Base-by-base conservation (phyloP, 2,797 vertebrate species). In the Limosa lapponica region DNA sequence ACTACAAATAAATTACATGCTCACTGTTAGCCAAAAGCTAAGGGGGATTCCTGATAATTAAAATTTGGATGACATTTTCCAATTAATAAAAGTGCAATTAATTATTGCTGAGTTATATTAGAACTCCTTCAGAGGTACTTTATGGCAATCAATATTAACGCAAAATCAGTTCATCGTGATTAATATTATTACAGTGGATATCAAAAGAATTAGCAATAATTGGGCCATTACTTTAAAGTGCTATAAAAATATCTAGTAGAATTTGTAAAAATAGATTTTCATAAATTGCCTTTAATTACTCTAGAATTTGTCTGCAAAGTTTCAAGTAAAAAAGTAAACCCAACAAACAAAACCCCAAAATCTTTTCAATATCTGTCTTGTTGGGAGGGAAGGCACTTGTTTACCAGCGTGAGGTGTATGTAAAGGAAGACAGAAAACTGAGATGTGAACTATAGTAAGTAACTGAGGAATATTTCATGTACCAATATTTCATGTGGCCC, bases 201-300 rank as follows among this genome's bases (percentile, higher is more conserved):
- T 72, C 16, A 74, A 88, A 96, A 90, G 8, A 95, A 88, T 83
- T 89, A 89, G 48, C n/a, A 92, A 82, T 91, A 80, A 88, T 61
- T 66, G 67, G 9, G 8, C 10, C 22, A 37, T 82, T 85, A 49
- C 32, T 90, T 75, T 2, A 52, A 89, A 87, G 44, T 55, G 49
- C 52, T 93, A 78, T 73, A 24, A 69, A 78, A 97, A 62, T 62
- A 17, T 13, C 36, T 69, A 8, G 44, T 65, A 49, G 30, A 66
- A 82, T 46, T 87, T 93, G 36, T 91, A 91, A 86, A 64, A 88
- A 80, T n/a, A 15, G 48, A 17, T 71, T 82, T 46, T 81, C 73
- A 36, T 81, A 78, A 69, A 37, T 48, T 69, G 2, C 22, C 14
- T 82, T 90, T 64, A 49, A 51, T 74, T 81, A 22, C 36, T 72